phyloP scores from a whole-genome alignment of 1,140 invertebrate genomes.

The Lasioglossum baleicum region DNA sequence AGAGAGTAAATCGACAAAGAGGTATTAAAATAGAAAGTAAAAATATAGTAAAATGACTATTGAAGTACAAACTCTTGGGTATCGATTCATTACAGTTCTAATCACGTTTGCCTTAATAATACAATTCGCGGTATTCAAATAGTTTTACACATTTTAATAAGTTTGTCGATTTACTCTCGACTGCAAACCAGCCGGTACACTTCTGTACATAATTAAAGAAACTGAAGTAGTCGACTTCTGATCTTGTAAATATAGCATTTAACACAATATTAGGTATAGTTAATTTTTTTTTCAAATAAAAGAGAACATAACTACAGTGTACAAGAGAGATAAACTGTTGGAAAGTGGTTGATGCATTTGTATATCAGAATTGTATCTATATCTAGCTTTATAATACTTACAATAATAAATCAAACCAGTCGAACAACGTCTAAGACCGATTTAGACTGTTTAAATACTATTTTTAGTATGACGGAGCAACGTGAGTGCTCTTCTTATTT shows the following conservation, averaged over 20 bases:
- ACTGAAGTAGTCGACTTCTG: slow-evolving; percentile 13
- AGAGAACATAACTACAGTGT: slow-evolving; percentile 7
- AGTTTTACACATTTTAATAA: slow-evolving; percentile 51
- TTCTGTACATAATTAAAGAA: slow-evolving; percentile 49
- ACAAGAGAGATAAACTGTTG: slow-evolving; percentile 35
- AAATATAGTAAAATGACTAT: slow-evolving; percentile 15
- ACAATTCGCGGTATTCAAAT: slow-evolving; percentile 33
- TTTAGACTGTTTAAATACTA: slow-evolving; percentile 53
- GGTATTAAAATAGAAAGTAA: slow-evolving; percentile 54
- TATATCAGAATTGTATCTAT: slow-evolving; percentile 52
- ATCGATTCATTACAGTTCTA: slow-evolving; percentile 35
- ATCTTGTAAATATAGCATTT: slow-evolving; percentile 57
- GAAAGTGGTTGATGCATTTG: slow-evolving; percentile 60
- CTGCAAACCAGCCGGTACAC: slow-evolving; percentile 21
- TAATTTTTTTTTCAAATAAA: slow-evolving; percentile 6
- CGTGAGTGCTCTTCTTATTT: slow-evolving; percentile 53
- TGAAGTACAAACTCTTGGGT: slow-evolving; percentile 51
- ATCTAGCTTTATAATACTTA: slow-evolving; percentile 56
- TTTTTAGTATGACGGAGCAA: slow-evolving; percentile 58
- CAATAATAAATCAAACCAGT: slow-evolving; percentile 63
- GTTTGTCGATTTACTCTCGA: slow-evolving; percentile 48
- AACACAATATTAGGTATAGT: slow-evolving; percentile 50
- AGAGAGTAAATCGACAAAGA: slow-evolving; percentile 52
- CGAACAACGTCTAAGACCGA: slow-evolving; percentile 48
- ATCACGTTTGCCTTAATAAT: slow-evolving; percentile 42